These are phyloP conservation scores for Vulpes lagopus DNA, from an alignment of 2,113 vertebrate genomes.

Conservation along the genomic window DNA sequence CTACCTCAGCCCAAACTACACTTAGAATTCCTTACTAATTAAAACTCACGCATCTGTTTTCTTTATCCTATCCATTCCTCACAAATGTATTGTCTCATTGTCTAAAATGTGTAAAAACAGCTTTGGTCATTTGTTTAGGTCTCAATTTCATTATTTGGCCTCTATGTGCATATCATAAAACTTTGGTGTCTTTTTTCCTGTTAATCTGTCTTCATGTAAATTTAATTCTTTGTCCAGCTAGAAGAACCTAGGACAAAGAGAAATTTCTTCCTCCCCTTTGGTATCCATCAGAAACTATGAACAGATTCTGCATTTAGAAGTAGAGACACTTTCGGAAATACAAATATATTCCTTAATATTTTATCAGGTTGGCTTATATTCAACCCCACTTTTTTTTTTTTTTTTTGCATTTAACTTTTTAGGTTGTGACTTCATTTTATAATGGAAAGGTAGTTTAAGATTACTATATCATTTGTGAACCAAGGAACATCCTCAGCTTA, in stretches of 20 bases:
- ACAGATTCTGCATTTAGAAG: neutral
- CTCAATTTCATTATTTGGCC: neutral
- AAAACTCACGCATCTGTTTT: neutral
- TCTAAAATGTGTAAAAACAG: neutral
- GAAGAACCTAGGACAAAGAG: neutral
- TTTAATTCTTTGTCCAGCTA: neutral
- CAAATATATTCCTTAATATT: neutral
- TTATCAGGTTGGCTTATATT: constrained; percentile 19
- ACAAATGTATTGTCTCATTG: neutral
- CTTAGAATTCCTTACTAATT: neutral
- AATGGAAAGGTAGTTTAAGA: constrained; percentile 28
- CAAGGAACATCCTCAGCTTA: neutral
- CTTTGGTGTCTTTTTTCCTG: neutral
- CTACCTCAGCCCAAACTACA: neutral
- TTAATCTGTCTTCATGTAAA: neutral
- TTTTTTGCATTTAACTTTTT: constrained; percentile 9
- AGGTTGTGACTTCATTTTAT: neutral
- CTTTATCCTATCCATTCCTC: neutral
- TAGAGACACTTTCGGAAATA: neutral
- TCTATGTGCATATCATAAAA: neutral
- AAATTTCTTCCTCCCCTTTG: neutral
- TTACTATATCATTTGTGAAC: neutral
- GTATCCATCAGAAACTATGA: neutral
- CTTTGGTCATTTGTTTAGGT: neutral
- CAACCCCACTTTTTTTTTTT: neutral